Evolutionary conservation across 2,888 invertebrate genomes (phyloP), one percentile per base, ranked within the genome.

Genomic region (Philopedon plagiatum): DNA sequence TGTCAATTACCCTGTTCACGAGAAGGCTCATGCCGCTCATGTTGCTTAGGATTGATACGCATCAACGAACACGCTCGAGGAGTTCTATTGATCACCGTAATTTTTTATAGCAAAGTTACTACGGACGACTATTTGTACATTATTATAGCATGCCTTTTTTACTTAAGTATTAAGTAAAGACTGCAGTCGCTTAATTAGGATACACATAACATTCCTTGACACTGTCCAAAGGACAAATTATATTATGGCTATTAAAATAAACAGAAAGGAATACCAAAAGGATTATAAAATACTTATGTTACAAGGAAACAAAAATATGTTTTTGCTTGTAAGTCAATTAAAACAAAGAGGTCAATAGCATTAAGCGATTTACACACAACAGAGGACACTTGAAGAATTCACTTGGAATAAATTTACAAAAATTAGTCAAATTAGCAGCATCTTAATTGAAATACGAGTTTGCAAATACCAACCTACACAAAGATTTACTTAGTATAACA

Each of bases 381-480:
- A 8, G 15, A 54, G 29, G 29, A 29, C 32, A 54, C n/a, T 13
- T 26, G 8, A 46, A 46, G 18, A 54, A 54, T 29, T 18, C 26
- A 29, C 4, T 29, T 9, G 29, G 51, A 54, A 54, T 54, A 54
- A 29, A 54, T 54, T 54, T 15, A 29, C 51, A 54, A 29, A 29
- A 54, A 54, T 54, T 54, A 54, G 51, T 9, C 18, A 29, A 54
- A 54, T 54, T 29, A 29, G 13, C 51, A 29, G 2, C 29, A 26
- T 49, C 26, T 49, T 26, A 54, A 54, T 21, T 46, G n/a, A 46
- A 54, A 54, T 29, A 29, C 32, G 7, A 49, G 15, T 54, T 29
- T 54, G 29, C 51, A 54, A 13, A 54, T 29, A 54, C 29, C 26
- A 54, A 29, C 51, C 51, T 21, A 54, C 51, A 18, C 29, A 13